Percentiles rank a stretch among this genome's conserved stretches.
Evolutionary conservation across 2,113 vertebrate genomes (phyloP).

Genomic region (Spermophilus dauricus): DNA sequence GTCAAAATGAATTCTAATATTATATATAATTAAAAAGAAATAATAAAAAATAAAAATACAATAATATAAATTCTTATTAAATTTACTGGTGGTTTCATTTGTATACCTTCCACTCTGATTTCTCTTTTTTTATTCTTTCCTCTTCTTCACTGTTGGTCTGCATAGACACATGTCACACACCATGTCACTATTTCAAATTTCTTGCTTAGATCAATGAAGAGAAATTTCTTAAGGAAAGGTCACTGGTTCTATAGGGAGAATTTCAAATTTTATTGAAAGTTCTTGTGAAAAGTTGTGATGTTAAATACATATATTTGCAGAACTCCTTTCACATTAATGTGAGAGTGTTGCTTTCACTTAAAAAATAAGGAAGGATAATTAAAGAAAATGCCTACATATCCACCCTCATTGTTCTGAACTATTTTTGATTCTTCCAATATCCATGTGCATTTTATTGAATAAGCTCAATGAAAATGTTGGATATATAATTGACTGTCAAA

Average conservation of each 20-base stretch:
- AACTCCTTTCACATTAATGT: not conserved
- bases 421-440: conserved; percentile 38
- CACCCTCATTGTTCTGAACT: not conserved
- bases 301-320: not conserved
- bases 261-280: not conserved
- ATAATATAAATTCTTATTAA: not conserved
- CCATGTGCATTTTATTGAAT: conserved; percentile 21
- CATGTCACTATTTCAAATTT: not conserved
- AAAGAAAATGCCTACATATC: not conserved
- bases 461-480: not conserved
- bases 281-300: not conserved
- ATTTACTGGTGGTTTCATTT: not conserved
- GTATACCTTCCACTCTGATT: not conserved
- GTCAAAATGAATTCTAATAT: too few relatives aligned
- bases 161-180: not conserved
- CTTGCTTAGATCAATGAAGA: not conserved
- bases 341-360: not conserved
- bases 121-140: not conserved
- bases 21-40: too few relatives aligned
- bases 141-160: not conserved
- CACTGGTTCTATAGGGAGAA: not conserved
- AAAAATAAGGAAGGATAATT: not conserved
- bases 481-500: conserved; percentile 4
- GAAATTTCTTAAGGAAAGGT: not conserved
- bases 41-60: not conserved